Base-by-base conservation (phyloP, 2,888 invertebrate genomes). In the Meiosimyza platycephala region DNA sequence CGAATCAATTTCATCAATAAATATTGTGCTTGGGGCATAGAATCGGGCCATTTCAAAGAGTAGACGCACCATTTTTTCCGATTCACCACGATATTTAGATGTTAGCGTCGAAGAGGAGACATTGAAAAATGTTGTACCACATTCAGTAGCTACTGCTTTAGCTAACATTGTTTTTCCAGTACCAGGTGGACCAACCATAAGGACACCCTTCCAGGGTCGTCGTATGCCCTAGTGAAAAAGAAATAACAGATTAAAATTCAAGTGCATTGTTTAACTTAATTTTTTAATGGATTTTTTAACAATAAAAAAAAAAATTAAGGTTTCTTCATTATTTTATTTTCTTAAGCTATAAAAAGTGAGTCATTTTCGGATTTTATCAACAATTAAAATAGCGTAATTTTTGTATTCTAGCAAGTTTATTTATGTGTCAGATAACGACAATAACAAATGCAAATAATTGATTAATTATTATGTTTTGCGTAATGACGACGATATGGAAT, bases 61-160 rank as follows among this genome's bases (percentile, higher is more conserved):
- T 68, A 99, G 88, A 75, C 98, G 91, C 77, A 99, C 98, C 82
- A 99, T 93, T 89, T 99, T 99, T 88, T 99, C 99, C 0, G 97
- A 97, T 89, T 99, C 99, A n/a, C 99, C 99, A 71, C 98, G 91
- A 88, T 97, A 99, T 88, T 99, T 99, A 22, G 97, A 98, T n/a
- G 98, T 97, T 75, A 99, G 90, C 0, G 97, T 97, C 1, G 98
- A 97, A 0, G 98, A 97, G 15, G 98, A 97, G 2, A 99, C 97
- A 88, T 98, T 96, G 86, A 99, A 97, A 89, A 98, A 98, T 0
- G 98, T 98, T 66, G 98, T 96, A 47, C 95, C 95, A 88, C 98
- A 99, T 89, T 99, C 98, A 0, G 98, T 98, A 73, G 99, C 99
- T 9, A 99, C 98, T 2, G 99, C 99, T 88, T 98, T 98, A 6